Evolutionary conservation across 2,113 vertebrate species (phyloP).

Genomic region (Brachyistius frenatus): DNA sequence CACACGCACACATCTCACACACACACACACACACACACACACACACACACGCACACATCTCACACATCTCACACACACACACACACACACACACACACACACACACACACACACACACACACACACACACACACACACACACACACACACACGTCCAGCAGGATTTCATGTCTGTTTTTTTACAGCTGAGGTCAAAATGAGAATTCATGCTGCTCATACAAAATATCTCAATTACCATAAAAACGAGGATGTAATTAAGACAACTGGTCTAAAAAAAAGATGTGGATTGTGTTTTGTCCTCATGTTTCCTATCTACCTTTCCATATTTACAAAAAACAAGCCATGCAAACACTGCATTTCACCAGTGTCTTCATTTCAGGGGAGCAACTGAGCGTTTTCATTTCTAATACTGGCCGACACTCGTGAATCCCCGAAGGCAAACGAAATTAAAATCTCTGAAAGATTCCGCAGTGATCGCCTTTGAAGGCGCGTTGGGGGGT

Average conservation of each 20-base stretch:
- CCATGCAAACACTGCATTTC: conserved; percentile 17
- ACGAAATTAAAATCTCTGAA: conserved; percentile 68
- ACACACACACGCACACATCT: too few relatives aligned
- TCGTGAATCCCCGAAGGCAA: conserved; percentile 50
- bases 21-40: too few relatives aligned
- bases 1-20: too few relatives aligned
- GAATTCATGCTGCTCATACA: too few relatives aligned
- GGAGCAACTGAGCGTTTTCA: conserved; percentile 59
- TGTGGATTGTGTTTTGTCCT: conserved; percentile 16
- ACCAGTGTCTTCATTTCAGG: conserved; percentile 53
- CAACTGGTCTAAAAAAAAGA: neutral
- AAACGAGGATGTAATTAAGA: conserved; percentile 2
- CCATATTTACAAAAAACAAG: conserved; percentile 15
- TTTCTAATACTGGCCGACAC: conserved; percentile 51
- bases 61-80: too few relatives aligned
- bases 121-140: too few relatives aligned
- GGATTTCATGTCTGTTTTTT: conserved; percentile 41
- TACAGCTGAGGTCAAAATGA: neutral
- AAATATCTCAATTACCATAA: neutral
- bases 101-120: too few relatives aligned
- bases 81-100: too few relatives aligned
- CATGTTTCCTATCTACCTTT: neutral
- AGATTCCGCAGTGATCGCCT: conserved; percentile 45
- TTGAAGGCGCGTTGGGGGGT: conserved; percentile 28
- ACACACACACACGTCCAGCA: conserved; percentile 44